Percentiles rank a stretch among this genome's conserved stretches.
Evolutionary conservation across 2,113 vertebrate genomes (phyloP).

Genomic region (Gambusia affinis): DNA sequence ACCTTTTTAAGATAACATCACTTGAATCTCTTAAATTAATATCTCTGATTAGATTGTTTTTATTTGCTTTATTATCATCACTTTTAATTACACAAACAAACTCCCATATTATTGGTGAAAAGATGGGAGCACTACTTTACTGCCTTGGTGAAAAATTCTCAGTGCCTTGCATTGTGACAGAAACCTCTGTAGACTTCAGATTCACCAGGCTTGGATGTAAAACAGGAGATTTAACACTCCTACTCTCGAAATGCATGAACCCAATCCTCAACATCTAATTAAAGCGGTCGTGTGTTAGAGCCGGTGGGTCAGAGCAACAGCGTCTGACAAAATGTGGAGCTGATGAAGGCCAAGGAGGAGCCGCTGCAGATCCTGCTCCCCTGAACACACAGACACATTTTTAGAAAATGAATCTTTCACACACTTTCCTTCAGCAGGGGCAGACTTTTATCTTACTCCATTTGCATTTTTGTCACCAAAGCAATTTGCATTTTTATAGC

Average conservation of each 20-base stretch:
- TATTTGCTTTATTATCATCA: background rate
- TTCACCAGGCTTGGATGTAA: conserved; percentile 44
- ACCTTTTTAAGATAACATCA: too few species aligned
- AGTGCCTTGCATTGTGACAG: conserved; percentile 55
- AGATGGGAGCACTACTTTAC: conserved; percentile 24
- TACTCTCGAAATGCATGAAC: conserved; percentile 25
- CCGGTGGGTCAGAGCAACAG: conserved; percentile 38
- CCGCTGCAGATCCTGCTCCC: conserved; percentile 50
- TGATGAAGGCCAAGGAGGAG: conserved; percentile 42
- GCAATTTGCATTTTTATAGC: conserved; percentile 85
- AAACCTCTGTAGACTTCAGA: conserved; percentile 40
- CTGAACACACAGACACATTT: conserved; percentile 68
- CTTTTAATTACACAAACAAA: background rate
- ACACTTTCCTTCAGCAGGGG: conserved; percentile 71
- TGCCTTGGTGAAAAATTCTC: conserved; percentile 68
- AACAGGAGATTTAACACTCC: conserved; percentile 29
- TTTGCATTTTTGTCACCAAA: conserved; percentile 82
- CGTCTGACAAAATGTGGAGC: conserved; percentile 43
- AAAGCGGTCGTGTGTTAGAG: conserved; percentile 42
- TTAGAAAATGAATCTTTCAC: conserved; percentile 79
- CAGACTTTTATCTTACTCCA: conserved; percentile 81
- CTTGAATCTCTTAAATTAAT: background rate
- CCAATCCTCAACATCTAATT: conserved; percentile 53
- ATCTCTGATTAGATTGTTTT: background rate
- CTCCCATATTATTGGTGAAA: background rate